Base-by-base conservation (phyloP, 92 coral and sea anemone species). In the Muricea muricata region DNA sequence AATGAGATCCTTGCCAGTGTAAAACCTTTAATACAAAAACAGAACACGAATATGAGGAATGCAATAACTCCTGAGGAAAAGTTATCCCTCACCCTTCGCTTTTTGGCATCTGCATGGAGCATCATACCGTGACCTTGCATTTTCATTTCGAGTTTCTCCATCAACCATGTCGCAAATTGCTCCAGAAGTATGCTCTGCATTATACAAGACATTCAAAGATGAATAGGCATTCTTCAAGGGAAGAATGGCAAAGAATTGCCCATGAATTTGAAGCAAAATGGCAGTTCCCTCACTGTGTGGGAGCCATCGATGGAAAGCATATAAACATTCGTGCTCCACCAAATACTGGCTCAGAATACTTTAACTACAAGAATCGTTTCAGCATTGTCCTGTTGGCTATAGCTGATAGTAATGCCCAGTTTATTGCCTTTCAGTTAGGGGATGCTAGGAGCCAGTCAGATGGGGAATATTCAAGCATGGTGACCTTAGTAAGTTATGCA, bases 301-400 rank as follows among this genome's bases (percentile, higher is more conserved):
- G 96, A 28, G 93, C 96, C 2, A 67, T 84, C 32, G 91, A 92
- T 72, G 96, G 93, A 17, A 92, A 92, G 32, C 93, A 84, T 60
- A 67, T 92, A 23, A 83, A 79, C 45, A 74, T 92, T 2, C 71
- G 65, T 8, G 91, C 90, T 2, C 93, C 93, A 32, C 88, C 88
- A 33, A 84, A 90, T 35, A 75, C 81, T 48, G 96, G 92, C 13
- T 91, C 92, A 0, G 89, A 78, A 61, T 89, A 81, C 55, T 92
- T 81, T 55, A 92, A 92, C 47, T 92, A 92, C 25, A 92, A 92
- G 65, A 85, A 85, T 12, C 84, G 76, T 6, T 86, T 75, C 41
- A 89, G 90, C 33, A 48, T 92, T 85, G 90, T 89, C 77, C 34
- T 88, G 6, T 55, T 91, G 6, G 92, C 85, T 32, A 77, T 91